Base-by-base conservation (phyloP, 1,140 invertebrate genomes). In the Heliconius nattereri region DNA sequence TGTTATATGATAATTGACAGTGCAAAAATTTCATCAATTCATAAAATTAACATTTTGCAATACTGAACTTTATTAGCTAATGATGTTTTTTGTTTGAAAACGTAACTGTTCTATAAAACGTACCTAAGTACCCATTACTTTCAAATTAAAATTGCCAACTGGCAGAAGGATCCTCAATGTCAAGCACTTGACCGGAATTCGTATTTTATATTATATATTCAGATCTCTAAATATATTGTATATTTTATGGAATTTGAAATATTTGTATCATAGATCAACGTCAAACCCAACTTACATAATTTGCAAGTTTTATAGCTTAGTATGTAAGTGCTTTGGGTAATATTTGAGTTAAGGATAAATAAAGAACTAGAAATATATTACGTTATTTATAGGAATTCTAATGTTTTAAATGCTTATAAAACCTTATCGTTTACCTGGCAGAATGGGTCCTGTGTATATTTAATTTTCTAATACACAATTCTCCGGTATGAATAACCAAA, bases 221-320 rank as follows among this genome's bases (percentile, higher is more conserved):
- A 9, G 11, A 40, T 40, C 9, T 29, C 7, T 37, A 37, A 71
- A 71, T 71, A 45, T 76, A 70, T 54, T 76, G 9, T 45, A 70
- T 37, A 66, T 70, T 76, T 35, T 70, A 40, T 66, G 66, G 29
- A 76, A 35, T 76, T 40, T 19, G n/a, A 40, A 40, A 70, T 70
- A 66, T 37, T 40, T n/a, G 57, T 70, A 76, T 76, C 75, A 32
- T 76, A 70, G n/a, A 76, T 70, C 60, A 70, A 76, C 32, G 75
- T 76, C 75, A 76, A 66, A 70, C 7, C 66, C 29, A 70, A 76
- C 66, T 76, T 70, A 26, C 26, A 70, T 76, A 66, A 66, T 66
- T 7, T 16, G 26, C 9, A 16, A 29, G 23, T 66, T 66, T 26
- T 66, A 66, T 66, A 23, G 60, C 26, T 45, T 37, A 70, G n/a